Base-by-base conservation (phyloP, 2,797 vertebrate genomes). In the Spatula clypeata region DNA sequence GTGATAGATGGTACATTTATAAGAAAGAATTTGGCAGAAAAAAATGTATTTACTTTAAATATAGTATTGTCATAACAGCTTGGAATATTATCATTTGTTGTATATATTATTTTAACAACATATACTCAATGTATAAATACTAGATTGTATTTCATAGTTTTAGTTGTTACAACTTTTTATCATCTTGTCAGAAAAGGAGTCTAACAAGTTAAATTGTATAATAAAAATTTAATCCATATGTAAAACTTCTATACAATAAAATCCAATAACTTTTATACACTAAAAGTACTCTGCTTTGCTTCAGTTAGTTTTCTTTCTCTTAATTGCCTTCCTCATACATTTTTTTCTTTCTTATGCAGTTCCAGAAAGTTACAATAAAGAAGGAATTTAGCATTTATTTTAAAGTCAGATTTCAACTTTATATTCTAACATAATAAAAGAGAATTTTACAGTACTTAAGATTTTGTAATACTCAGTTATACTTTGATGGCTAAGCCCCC, bases 391-490 rank as follows among this genome's bases (percentile, higher is more conserved):
- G 13, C 4, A 51, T 72, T 77, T 88, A 47, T 70, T 86, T 77
- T 55, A 51, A 94, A 93, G 60, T 86, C 62, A 65, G 8, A 70
- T 38, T 74, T 94, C 61, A 79, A 71, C 70, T 88, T 94, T 90
- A 15, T n/a, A 80, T 36, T 92, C 18, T 51, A 76, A 89, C 7
- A 71, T 11, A 75, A 91, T 83, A 79, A 53, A 92, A 91, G 31
- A 74, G 6, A 93, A 69, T 93, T 80, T 88, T 93, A 71, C 27
- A 29, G 36, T 57, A n/a, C 19, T 93, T 62, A 73, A 70, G 27
- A 73, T 79, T 71, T 61, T 90, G 42, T 44, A 72, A 66, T 66
- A 36, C 0, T 0, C 24, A 58, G 29, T 54, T 87, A 75, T 44
- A 47, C 3, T 82, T 72, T 79, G 45, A 65, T 58, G 13, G 34